A percentile compares a stretch with the other conserved stretches of the same genome.
Evolutionary conservation across 1,140 invertebrate species (phyloP).

Genomic region (Plodia interpunctella): DNA sequence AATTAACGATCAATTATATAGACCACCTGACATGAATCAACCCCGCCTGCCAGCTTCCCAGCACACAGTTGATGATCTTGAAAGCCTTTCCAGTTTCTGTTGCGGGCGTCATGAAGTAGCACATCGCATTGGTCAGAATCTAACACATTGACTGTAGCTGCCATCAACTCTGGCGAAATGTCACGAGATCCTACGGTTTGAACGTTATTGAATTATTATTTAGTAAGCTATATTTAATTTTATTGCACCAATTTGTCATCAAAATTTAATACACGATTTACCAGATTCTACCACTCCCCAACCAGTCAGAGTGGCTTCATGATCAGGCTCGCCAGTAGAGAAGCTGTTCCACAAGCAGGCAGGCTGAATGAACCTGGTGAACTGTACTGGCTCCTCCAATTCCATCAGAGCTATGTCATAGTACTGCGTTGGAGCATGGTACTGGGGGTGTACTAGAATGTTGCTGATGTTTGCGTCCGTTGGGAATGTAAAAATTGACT

Average conservation of each 20-base stretch:
- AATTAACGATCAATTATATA: no score
- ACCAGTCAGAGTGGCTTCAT: slow-evolving; percentile 31
- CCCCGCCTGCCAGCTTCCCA: slow-evolving; percentile 37
- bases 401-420: slow-evolving; percentile 64
- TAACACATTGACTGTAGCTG: slow-evolving; percentile 33
- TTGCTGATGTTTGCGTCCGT: slow-evolving; percentile 35
- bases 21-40: slow-evolving; percentile 40
- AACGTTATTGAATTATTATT: not conserved
- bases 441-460: slow-evolving; percentile 71
- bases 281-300: slow-evolving; percentile 41
- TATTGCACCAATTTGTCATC: no score
- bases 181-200: not conserved
- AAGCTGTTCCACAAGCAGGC: slow-evolving; percentile 37
- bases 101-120: slow-evolving; percentile 20
- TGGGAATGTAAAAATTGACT: not conserved
- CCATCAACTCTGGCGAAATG: slow-evolving; percentile 32
- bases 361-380: slow-evolving; percentile 27
- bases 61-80: slow-evolving; percentile 43
- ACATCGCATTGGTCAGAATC: slow-evolving; percentile 26
- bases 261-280: slow-evolving; percentile 8
- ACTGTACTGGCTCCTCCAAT: slow-evolving; percentile 26
- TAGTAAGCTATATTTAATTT: not conserved
- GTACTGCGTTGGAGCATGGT: slow-evolving; percentile 64
- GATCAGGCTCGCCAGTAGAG: slow-evolving; percentile 14
- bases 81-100: slow-evolving; percentile 34